These are phyloP conservation scores for Vanacampus margaritifer DNA, from an alignment of 2,113 vertebrate genomes.

Conservation along the genomic window DNA sequence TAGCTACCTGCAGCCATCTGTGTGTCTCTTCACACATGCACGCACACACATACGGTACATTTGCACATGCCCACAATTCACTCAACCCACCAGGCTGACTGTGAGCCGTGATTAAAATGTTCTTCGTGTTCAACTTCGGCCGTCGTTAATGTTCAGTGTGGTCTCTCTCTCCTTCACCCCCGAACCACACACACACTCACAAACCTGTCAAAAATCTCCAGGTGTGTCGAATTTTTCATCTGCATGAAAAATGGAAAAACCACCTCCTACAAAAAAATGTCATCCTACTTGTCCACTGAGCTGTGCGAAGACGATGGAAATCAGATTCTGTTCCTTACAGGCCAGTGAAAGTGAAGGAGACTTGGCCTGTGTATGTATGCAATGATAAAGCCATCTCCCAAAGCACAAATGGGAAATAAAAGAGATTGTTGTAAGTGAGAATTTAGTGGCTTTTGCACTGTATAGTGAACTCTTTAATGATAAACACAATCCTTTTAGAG, in stretches of 20 bases:
- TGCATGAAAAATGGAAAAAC: conserved; percentile 58
- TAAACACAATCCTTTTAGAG: too few relatives aligned
- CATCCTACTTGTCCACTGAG: conserved; percentile 30
- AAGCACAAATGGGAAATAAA: background rate
- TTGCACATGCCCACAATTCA: conserved; percentile 23
- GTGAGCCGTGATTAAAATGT: conserved; percentile 67
- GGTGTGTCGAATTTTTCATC: conserved; percentile 54
- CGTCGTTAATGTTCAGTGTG: conserved; percentile 49
- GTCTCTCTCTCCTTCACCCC: conserved; percentile 16
- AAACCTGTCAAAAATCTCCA: conserved; percentile 25
- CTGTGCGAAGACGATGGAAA: conserved; percentile 40
- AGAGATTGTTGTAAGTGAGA: background rate
- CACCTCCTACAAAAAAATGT: conserved; percentile 37
- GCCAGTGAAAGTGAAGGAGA: background rate
- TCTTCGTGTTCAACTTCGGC: conserved; percentile 53
- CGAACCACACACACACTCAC: background rate
- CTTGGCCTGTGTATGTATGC: background rate
- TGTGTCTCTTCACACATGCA: background rate
- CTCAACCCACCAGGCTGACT: conserved; percentile 40
- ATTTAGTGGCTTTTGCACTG: background rate
- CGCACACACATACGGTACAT: conserved; percentile 5
- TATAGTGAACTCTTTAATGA: background rate
- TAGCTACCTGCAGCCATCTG: conserved; percentile 25
- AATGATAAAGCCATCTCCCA: background rate
- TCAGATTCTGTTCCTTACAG: conserved; percentile 18